phyloP scores from a whole-genome alignment of 1,140 invertebrate species.

The Drosophila pseudoobscura region DNA sequence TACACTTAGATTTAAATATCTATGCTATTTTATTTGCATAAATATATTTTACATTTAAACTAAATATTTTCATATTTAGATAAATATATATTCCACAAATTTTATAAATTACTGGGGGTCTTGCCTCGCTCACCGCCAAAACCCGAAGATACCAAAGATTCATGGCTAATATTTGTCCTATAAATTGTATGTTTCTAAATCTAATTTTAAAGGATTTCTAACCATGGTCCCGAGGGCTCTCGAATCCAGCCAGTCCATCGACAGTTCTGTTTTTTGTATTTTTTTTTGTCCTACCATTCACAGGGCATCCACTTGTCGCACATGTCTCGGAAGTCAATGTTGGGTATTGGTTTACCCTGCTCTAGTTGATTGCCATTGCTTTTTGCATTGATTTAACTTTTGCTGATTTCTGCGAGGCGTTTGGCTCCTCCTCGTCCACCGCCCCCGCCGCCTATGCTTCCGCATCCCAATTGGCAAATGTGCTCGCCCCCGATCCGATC shows the following conservation, averaged over 20 bases:
- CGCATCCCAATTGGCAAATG: slow-evolving; percentile 15
- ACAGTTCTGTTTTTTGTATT: not conserved
- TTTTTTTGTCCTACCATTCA: slow-evolving; percentile 24
- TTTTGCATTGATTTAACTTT: slow-evolving; percentile 65
- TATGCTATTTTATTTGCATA: no score
- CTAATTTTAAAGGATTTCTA: not conserved
- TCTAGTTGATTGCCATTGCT: slow-evolving; percentile 49
- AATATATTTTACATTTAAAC: no score
- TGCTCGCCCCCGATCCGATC: not conserved
- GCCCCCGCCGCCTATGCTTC: not conserved
- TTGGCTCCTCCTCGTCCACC: slow-evolving; percentile 1
- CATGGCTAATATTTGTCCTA: no score
- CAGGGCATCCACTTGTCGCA: slow-evolving; percentile 33
- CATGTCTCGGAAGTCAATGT: not conserved
- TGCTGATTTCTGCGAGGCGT: slow-evolving; percentile 53
- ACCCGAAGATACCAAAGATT: no score
- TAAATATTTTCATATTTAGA: no score
- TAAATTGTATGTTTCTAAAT: no score
- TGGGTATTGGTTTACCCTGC: slow-evolving; percentile 17
- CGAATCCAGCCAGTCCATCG: not conserved
- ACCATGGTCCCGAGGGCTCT: not conserved
- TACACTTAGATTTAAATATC: no score
- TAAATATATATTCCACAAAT: no score
- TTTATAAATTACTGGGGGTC: no score
- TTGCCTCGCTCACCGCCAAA: no score